phyloP scores from a whole-genome alignment of 2,888 invertebrate genomes.

The Bhutanitis thaidina region DNA sequence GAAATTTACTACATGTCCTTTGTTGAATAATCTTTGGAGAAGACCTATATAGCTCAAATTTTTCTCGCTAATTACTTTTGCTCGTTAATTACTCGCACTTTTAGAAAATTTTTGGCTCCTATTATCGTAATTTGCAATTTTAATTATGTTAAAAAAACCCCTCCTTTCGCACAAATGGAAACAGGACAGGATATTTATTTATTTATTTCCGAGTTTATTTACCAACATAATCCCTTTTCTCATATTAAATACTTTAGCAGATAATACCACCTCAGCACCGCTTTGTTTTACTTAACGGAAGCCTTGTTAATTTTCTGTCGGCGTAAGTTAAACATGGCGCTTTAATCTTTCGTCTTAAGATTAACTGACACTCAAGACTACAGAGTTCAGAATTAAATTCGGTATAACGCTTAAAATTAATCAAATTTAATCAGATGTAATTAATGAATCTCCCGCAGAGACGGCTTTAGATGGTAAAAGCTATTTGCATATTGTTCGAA shows the following conservation, averaged over 20 bases:
- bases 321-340: conserved; percentile 18
- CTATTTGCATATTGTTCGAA: conserved; percentile 20
- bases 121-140: too few species aligned
- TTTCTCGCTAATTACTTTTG: too few species aligned
- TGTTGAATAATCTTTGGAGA: too few species aligned
- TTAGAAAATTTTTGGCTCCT: too few species aligned
- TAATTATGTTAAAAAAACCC: too few species aligned
- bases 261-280: conserved; percentile 11
- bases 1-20: too few species aligned
- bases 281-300: conserved; percentile 16
- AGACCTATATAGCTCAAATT: too few species aligned
- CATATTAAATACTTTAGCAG: conserved; percentile 13
- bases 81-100: too few species aligned
- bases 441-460: conserved; percentile 19
- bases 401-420: conserved; percentile 18
- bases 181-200: background rate
- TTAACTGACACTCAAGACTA: conserved; percentile 18
- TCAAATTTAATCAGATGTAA: conserved; percentile 20
- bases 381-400: conserved; percentile 18
- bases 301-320: conserved; percentile 19
- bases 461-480: conserved; percentile 11
- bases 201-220: conserved; percentile 1
- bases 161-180: background rate
- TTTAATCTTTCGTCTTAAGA: conserved; percentile 17
- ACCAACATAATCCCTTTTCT: background rate